Evolutionary conservation across 2,888 invertebrate genomes (phyloP), one percentile per base, ranked within the genome.

Genomic region (Eupeodes latifasciatus): DNA sequence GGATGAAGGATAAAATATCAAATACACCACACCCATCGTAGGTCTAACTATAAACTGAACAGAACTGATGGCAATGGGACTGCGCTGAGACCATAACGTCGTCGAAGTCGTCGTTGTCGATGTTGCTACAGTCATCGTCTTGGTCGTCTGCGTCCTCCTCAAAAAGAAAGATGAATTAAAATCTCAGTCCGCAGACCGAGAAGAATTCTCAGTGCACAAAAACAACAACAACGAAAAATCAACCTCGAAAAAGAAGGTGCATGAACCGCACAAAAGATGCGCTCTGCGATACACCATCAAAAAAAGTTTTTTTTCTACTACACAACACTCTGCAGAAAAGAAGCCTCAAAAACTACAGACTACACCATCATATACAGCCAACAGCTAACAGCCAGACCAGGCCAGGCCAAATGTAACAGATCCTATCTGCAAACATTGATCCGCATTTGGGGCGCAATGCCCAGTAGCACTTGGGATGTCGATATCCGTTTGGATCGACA

Each of bases 401-500:
- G 6, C 19, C 19, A 66, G 11, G 19, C 27, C 40, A 40, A 40
- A 5, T 7, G 40, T 40, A 40, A 40, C 40, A 79, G 88, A 88
- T 88, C 74, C 69, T 85, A 88, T 88, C 88, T 75, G 5, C 47
- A 72, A 72, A 81, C 67, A 53, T 85, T 85, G 85, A 88, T 88
- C 88, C 75, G 88, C 81, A 67, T 84, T 85, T 81, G 81, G 79
- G 85, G 80, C 83, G 89, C 85, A 90, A 91, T 91, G 91, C 91
- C 91, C 91, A 90, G 91, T 91, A 91, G 91, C 91, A 90, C 89
- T 91, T 76, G 88, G 90, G 88, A 90, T 89, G 91, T 91, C 91
- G 91, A 91, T 91, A 91, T 91, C 90, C 89, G 90, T 91, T 91
- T 90, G 90, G 89, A 90, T 90, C 90, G 90, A 90, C 90, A 90